Conservation (phyloP, 2,113 vertebrate genomes). For the Myodes glareolus region DNA sequence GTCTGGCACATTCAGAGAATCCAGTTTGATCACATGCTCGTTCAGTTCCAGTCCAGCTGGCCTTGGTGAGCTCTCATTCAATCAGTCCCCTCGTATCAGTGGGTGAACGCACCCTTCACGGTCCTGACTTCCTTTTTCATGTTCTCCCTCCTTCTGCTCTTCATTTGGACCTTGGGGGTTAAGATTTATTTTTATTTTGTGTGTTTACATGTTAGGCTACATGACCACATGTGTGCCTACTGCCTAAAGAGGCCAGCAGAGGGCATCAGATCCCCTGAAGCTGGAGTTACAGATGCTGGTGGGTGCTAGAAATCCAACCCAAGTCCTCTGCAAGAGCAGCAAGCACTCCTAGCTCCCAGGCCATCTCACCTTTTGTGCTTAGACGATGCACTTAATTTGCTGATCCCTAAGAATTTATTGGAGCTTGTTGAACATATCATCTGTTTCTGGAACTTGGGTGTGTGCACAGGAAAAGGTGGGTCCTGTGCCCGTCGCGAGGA, state of each 20-base stretch:
- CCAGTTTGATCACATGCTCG: no score
- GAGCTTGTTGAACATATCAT: no score
- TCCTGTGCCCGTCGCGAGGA: background rate
- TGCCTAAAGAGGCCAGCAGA: background rate
- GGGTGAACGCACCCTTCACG: no score
- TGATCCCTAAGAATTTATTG: background rate
- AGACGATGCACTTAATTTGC: background rate
- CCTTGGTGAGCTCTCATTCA: no score
- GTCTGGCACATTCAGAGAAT: no score
- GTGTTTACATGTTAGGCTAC: background rate
- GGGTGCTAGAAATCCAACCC: no score
- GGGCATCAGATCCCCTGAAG: background rate
- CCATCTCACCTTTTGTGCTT: background rate
- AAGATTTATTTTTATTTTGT: background rate
- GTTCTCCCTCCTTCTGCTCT: no score
- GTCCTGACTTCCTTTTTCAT: no score
- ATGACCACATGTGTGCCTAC: accelerated
- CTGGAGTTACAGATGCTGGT: background rate
- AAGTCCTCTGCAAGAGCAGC: background rate
- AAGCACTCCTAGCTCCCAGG: background rate
- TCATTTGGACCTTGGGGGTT: no score
- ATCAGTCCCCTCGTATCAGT: no score
- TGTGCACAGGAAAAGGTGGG: background rate
- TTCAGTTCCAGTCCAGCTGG: no score
- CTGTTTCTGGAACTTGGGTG: background rate